Evolutionary conservation across 2,888 invertebrate species (phyloP).

Genomic region (Mamestra brassicae): DNA sequence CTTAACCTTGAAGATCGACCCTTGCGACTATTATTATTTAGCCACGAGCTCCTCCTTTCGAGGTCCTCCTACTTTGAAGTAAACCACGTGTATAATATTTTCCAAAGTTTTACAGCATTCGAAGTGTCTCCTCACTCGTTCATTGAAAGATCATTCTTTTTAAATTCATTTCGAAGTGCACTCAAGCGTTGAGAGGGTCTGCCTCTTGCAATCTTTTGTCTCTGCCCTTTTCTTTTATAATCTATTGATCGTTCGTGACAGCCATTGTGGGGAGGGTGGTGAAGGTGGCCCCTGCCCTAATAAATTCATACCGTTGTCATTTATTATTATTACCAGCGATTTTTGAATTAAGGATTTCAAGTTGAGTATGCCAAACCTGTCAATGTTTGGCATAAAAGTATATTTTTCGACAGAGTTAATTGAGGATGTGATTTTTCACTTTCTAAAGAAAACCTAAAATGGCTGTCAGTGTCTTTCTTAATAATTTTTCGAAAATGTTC

Average conservation of each 20-base stretch:
- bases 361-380: too few species aligned
- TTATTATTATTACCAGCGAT: neutral
- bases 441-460: too few species aligned
- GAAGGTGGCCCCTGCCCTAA: neutral
- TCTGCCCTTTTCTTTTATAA: constrained; percentile 38
- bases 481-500: too few species aligned
- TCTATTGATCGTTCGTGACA: constrained; percentile 12
- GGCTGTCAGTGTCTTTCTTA: too few species aligned
- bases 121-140: neutral
- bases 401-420: too few species aligned
- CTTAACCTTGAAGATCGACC: too few species aligned
- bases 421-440: too few species aligned
- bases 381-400: too few species aligned
- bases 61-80: too few species aligned
- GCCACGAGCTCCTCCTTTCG: too few species aligned
- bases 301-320: neutral
- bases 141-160: constrained; percentile 13
- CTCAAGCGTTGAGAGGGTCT: constrained; percentile 20
- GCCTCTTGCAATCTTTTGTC: constrained; percentile 40
- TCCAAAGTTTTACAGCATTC: neutral
- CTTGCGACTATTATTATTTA: too few species aligned
- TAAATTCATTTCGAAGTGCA: constrained; percentile 26
- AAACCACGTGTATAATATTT: too few species aligned
- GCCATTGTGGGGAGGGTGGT: neutral
- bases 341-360: neutral